Conservation (phyloP, 2,797 vertebrate species). For the Leucoraja ocellata region DNA sequence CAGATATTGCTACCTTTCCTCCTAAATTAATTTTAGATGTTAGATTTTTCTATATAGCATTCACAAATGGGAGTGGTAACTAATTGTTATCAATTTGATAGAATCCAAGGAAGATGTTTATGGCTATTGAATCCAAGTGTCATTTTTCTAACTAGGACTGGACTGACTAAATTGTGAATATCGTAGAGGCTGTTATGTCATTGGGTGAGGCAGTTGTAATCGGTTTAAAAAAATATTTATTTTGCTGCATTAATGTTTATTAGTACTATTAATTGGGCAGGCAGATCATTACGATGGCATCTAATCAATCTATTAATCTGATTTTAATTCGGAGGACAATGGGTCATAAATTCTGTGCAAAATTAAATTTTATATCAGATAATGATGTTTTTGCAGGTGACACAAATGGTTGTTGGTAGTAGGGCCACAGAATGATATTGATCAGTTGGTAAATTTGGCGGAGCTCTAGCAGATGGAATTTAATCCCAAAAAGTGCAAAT, state of each 20-base stretch:
- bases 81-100: background rate
- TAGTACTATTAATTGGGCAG: background rate
- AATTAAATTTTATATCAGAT: background rate
- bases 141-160: background rate
- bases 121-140: background rate
- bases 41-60: background rate
- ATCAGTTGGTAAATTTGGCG: no score
- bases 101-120: background rate
- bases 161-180: background rate
- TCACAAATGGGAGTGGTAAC: background rate
- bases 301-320: background rate
- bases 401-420: no score
- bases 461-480: no score
- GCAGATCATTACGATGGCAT: background rate
- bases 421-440: no score
- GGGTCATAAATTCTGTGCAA: background rate
- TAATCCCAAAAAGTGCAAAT: no score
- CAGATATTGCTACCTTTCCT: background rate
- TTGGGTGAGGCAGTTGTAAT: background rate
- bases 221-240: background rate
- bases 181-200: background rate
- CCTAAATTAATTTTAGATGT: background rate
- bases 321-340: background rate
- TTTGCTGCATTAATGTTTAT: background rate
- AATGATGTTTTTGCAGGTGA: no score